Evolutionary conservation across 1,140 invertebrate genomes (phyloP).

Genomic region (Halyomorpha halys): DNA sequence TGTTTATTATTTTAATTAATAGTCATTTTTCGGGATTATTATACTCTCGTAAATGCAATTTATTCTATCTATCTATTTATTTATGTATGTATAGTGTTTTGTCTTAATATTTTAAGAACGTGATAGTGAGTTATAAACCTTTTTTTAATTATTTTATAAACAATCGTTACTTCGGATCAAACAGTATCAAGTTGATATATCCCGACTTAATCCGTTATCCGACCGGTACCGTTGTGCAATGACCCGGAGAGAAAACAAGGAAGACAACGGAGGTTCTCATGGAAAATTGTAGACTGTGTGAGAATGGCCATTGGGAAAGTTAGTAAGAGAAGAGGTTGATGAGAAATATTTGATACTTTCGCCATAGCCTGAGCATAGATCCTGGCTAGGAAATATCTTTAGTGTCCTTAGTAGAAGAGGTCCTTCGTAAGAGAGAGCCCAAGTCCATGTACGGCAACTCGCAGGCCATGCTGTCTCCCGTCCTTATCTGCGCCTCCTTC

Average conservation of each 20-base stretch:
- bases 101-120: too few relatives aligned
- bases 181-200: too few relatives aligned
- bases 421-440: not conserved
- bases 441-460: slow-evolving; percentile 9
- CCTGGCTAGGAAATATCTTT: not conserved
- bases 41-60: too few relatives aligned
- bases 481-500: slow-evolving; percentile 2
- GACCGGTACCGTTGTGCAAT: too few relatives aligned
- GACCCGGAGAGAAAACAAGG: slow-evolving; percentile 2
- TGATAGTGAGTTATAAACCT: too few relatives aligned
- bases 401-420: not conserved
- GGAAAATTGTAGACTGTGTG: not conserved
- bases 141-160: too few relatives aligned
- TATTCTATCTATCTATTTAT: too few relatives aligned
- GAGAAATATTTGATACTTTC: not conserved
- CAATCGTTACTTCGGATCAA: too few relatives aligned
- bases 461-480: slow-evolving; percentile 3
- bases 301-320: slow-evolving; percentile 9
- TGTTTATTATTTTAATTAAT: too few relatives aligned
- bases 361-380: not conserved
- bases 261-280: slow-evolving; percentile 4
- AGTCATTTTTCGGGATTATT: too few relatives aligned
- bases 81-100: too few relatives aligned
- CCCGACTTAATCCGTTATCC: too few relatives aligned
- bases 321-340: not conserved